Evolutionary conservation across 2,797 vertebrate species (phyloP), one percentile per base, ranked within the genome.

Genomic region (Argyrosomus regius): DNA sequence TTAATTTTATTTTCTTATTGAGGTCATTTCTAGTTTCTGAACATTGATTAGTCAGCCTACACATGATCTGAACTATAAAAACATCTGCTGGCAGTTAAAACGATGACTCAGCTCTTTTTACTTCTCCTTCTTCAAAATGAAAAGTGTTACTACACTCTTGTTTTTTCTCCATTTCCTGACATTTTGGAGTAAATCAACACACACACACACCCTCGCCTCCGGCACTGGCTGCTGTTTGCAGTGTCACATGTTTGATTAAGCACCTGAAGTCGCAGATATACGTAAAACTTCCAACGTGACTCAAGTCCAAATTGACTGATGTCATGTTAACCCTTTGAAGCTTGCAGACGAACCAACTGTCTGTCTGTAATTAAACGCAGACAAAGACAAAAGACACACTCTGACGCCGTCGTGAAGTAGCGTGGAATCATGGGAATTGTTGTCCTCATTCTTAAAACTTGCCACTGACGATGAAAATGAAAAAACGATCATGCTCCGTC

Each of bases 111-210:
- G 8, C 16, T 45, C 28, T 70, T 59, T 53, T 68, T 43, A 60
- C 65, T 69, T 82, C 69, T 69, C 3, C 56, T 62, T 80, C 45
- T 78, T 1, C 61, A 66, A 49, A 72, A 13, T 56, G n/a, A 50
- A 39, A 62, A 57, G 28, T 67, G 22, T 70, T 17, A 6, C 59
- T 31, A 6, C 26, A 63, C 11, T 46, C 35, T 11, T 12, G 1
- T 0, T 10, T 45, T 26, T 13, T 45, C 6, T 41, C 31, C 12
- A 2, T 59, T 59, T 58, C 53, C 56, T 28, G 49, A 24, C 11
- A 20, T 22, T 58, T 20, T 6, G n/a, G 20, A 16, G 12, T 13
- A 31, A 53, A 62, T 28, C 28, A 35, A 13, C 14, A 14, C 62
- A 64, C 43, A 53, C 26, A 16, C 12, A n/a, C 49, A 31, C 31